Evolutionary conservation across 2,888 invertebrate genomes (phyloP).

Genomic region (Agrilus cyanescens): DNA sequence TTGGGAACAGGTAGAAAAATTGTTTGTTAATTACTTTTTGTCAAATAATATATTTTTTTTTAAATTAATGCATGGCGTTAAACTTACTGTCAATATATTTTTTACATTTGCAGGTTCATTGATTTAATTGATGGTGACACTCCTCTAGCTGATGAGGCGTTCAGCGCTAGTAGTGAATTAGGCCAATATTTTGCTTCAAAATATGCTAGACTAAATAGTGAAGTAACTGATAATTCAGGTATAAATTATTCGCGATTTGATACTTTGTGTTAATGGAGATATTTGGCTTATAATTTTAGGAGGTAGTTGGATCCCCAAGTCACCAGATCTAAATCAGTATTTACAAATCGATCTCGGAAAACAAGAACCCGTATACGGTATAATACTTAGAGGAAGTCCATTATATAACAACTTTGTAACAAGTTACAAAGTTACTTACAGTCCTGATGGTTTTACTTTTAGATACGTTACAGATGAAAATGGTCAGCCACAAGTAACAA

Average conservation of each 20-base stretch:
- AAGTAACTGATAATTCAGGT: conserved; percentile 23
- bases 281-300: conserved; percentile 25
- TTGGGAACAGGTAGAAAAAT: conserved; percentile 25
- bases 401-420: conserved; percentile 62
- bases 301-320: conserved; percentile 59
- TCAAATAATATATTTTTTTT: too few species aligned
- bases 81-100: neutral
- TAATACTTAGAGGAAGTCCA: conserved; percentile 59
- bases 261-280: neutral
- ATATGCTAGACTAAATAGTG: conserved; percentile 39
- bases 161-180: conserved; percentile 46
- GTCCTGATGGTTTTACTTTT: conserved; percentile 51
- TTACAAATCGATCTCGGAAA: conserved; percentile 49
- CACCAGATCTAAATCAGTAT: conserved; percentile 50
- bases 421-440: conserved; percentile 61
- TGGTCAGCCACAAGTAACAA: conserved; percentile 39
- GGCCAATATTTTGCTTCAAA: conserved; percentile 41
- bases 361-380: conserved; percentile 60
- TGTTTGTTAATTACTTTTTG: conserved; percentile 15
- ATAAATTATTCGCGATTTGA: conserved; percentile 1
- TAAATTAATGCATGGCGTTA: too few species aligned
- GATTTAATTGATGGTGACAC: conserved; percentile 39
- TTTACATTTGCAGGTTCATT: conserved; percentile 27
- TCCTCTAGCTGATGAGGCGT: conserved; percentile 40
- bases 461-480: conserved; percentile 42